Evolutionary conservation across 2,888 invertebrate species (phyloP).

Genomic region (Dendrolimus houi): DNA sequence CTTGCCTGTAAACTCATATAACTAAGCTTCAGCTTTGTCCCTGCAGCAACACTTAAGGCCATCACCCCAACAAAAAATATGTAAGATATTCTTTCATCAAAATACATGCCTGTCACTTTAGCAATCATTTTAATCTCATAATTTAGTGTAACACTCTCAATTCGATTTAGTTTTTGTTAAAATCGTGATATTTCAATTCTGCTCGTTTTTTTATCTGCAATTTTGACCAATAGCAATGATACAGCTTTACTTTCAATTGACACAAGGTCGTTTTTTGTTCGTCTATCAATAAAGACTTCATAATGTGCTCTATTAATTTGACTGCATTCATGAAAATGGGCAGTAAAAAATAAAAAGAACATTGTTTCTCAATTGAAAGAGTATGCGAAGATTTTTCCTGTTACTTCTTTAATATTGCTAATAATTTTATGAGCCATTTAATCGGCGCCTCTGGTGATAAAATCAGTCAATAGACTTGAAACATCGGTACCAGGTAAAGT

Average conservation of each 20-base stretch:
- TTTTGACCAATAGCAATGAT: neutral
- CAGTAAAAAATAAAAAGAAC: neutral
- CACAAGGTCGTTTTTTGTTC: conserved; percentile 19
- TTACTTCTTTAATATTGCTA: too few relatives aligned
- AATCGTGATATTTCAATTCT: neutral
- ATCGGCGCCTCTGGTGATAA: too few relatives aligned
- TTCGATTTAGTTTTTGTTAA: neutral
- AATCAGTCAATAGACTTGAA: too few relatives aligned
- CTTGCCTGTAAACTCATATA: too few relatives aligned
- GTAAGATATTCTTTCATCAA: neutral
- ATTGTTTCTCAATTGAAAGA: neutral
- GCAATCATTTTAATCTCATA: neutral
- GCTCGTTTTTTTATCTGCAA: neutral
- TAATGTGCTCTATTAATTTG: conserved; percentile 5
- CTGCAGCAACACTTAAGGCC: neutral
- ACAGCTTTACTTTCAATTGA: conserved; percentile 16
- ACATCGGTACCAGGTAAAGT: too few relatives aligned
- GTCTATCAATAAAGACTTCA: conserved; percentile 10
- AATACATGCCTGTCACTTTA: neutral
- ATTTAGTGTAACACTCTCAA: neutral
- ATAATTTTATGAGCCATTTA: too few relatives aligned
- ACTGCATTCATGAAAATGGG: neutral
- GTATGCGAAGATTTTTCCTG: neutral
- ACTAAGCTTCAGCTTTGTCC: neutral
- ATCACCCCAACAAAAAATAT: neutral